Evolutionary conservation across 1,140 invertebrate species (phyloP), one percentile per base, ranked within the genome.

Genomic region (Homarus americanus): DNA sequence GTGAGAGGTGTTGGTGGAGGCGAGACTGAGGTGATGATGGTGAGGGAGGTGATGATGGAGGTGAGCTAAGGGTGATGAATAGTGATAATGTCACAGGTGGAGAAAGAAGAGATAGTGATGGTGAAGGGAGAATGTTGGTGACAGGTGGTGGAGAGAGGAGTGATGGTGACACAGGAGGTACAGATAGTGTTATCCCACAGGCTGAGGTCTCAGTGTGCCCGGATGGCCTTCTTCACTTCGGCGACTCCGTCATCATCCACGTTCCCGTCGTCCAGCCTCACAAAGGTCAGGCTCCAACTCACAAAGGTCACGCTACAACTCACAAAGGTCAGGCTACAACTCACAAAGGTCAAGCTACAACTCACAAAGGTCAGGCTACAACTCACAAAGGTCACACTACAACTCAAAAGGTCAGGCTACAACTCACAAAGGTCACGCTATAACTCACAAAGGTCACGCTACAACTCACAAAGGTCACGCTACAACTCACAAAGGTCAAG

Each of bases 161-260:
- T 49, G 44, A 12, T 49, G 44, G 44, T 49, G 44, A 49, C 12
- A 12, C 12, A 7, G 12, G 44, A 49, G 44, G 44, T 75, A 75
- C 1, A 34, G 12, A 49, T 3, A 7, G 34, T 17, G 32, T 15
- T 36, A 10, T 1, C n/a, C 17, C 24, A 34, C 73, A 90, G 87
- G 87, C 63, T 4, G 82, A 75, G 17, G 87, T 90, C 20, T 90
- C 87, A 0, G 87, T 90, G 80, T 90, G 87, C 63, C 87, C 87
- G 1, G 87, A 90, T 28, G 87, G 87, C 0, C 10, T 90, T 1
- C 72, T 90, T 0, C 87, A 83, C 49, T 90, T 75, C 38, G 87
- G 87, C 5, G 87, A 90, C 80, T 73, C 87, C 2, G 87, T 90
- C 17, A 76, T 90, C 44, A 76, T 90, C 15, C 87, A 90, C 69